These are phyloP conservation scores for Python bivittatus DNA, from an alignment of 2,113 vertebrate species.

Conservation along the genomic window DNA sequence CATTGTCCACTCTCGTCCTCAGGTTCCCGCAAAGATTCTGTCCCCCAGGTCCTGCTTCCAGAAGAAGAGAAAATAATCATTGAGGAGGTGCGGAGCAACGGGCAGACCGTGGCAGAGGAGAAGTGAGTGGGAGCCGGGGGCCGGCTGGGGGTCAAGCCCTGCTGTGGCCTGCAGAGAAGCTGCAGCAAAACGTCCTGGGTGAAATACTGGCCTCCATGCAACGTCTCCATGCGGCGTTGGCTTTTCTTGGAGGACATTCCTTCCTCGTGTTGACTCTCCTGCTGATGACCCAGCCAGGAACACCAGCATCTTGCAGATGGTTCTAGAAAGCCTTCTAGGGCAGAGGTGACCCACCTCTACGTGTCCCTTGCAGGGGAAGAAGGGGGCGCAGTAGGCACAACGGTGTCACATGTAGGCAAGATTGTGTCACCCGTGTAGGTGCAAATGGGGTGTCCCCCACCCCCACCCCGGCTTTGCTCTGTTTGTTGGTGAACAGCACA, in stretches of 20 bases:
- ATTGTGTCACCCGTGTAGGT: background rate
- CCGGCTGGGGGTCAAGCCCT: background rate
- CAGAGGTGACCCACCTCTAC: background rate
- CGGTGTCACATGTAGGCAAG: background rate
- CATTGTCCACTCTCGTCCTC: slow-evolving; percentile 16
- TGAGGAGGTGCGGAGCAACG: slow-evolving; percentile 94
- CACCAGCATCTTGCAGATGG: background rate
- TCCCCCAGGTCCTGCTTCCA: slow-evolving; percentile 90
- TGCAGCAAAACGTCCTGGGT: background rate
- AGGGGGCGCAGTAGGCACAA: background rate
- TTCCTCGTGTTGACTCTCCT: background rate
- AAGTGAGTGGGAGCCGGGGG: slow-evolving; percentile 78
- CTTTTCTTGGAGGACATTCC: background rate
- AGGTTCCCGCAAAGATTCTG: slow-evolving; percentile 89
- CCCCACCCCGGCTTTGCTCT: background rate
- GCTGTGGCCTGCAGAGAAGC: background rate
- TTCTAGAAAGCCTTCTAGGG: background rate
- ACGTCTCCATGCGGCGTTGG: background rate
- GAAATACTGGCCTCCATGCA: background rate
- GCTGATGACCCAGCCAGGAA: background rate
- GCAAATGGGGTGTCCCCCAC: background rate
- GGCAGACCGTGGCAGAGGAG: slow-evolving; percentile 91
- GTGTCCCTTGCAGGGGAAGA: background rate
- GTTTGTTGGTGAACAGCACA: background rate
- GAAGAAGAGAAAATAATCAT: slow-evolving; percentile 97